Percentiles rank a stretch among this genome's conserved stretches.
These are phyloP conservation scores for Drosophila bocqueti DNA, from an alignment of 1,140 invertebrate species.

Conservation along the genomic window DNA sequence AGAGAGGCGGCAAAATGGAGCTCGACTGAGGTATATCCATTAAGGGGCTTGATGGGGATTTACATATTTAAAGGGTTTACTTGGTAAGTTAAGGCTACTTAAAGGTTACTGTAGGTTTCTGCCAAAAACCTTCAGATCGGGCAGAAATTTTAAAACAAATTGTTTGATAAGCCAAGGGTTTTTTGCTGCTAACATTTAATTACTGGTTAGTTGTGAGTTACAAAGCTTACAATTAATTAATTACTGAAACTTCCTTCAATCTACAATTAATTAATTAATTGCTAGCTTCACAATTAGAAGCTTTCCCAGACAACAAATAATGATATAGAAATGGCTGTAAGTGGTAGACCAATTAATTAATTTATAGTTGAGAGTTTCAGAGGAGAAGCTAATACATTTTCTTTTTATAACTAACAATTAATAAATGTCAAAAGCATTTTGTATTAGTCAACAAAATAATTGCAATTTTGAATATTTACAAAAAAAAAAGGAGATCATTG, in stretches of 20 bases:
- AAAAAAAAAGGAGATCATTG: no score
- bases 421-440: background rate
- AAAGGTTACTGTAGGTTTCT: no score
- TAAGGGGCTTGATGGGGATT: background rate
- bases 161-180: no score
- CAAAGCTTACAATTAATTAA: background rate
- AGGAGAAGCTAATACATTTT: no score
- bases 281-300: background rate
- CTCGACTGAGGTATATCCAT: conserved; percentile 4
- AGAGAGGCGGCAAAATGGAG: background rate
- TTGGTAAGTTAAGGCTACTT: background rate
- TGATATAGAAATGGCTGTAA: background rate
- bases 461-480: no score
- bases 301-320: background rate
- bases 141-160: no score
- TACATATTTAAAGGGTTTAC: background rate
- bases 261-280: conserved; percentile 4
- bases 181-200: background rate
- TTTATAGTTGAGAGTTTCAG: conserved; percentile 4
- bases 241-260: background rate
- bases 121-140: no score
- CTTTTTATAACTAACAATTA: background rate
- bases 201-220: background rate
- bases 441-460: background rate
- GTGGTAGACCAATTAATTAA: background rate